Evolutionary conservation across 1,140 invertebrate species (phyloP).

Genomic region (Euwallacea fornicatus): DNA sequence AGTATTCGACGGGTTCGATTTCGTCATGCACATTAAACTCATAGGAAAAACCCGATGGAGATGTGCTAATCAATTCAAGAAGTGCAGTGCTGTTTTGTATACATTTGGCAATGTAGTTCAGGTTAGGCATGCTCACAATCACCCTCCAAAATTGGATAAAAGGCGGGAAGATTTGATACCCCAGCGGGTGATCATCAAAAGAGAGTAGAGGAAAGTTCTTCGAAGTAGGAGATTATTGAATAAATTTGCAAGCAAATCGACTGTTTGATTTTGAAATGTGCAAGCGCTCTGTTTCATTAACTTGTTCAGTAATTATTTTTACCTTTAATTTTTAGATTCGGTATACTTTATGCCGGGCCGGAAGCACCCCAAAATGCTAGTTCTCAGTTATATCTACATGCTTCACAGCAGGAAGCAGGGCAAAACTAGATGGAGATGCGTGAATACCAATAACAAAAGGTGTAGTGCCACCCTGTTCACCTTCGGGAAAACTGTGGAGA

Average conservation of each 20-base stretch:
- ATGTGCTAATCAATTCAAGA: conserved; percentile 36
- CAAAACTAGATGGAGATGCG: conserved; percentile 43
- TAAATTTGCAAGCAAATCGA: too few relatives aligned
- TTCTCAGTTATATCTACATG: conserved; percentile 34
- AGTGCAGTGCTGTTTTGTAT: conserved; percentile 38
- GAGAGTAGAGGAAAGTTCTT: too few relatives aligned
- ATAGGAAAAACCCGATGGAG: conserved; percentile 40
- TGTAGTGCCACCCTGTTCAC: conserved; percentile 40
- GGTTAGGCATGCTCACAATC: conserved; percentile 40
- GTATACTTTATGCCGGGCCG: conserved; percentile 37
- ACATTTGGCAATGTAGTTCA: conserved; percentile 37
- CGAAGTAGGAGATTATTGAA: too few relatives aligned
- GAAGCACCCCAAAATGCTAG: conserved; percentile 42
- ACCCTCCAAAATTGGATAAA: conserved; percentile 15
- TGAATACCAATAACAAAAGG: conserved; percentile 33
- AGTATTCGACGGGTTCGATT: conserved; percentile 38
- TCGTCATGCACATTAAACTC: conserved; percentile 39
- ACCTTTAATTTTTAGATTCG: conserved; percentile 29
- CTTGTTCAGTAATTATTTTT: conserved; percentile 8
- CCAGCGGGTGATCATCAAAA: too few relatives aligned
- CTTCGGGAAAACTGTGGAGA: conserved; percentile 38
- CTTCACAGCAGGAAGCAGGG: conserved; percentile 33
- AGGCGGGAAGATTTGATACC: too few relatives aligned
- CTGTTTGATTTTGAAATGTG: too few relatives aligned
- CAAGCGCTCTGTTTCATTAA: neutral